A percentile compares a stretch with the other conserved stretches of the same genome.
These are phyloP conservation scores for Podiceps cristatus DNA, from an alignment of 2,113 vertebrate genomes.

Conservation along the genomic window DNA sequence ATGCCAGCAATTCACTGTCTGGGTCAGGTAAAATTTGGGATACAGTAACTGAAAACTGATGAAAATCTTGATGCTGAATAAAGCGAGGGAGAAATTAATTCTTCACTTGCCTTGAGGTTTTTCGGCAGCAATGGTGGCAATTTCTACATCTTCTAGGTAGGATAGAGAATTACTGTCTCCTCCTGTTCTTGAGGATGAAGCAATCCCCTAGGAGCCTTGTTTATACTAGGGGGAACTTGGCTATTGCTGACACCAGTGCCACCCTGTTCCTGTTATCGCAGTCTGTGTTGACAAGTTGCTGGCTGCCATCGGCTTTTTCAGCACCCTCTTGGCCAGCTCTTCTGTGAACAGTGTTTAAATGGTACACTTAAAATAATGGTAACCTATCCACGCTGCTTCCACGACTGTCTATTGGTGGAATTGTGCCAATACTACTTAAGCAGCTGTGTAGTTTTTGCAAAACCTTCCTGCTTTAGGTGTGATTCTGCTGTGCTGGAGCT, in stretches of 20 bases:
- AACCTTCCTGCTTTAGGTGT: neutral
- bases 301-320: conserved; percentile 25
- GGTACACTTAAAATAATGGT: neutral
- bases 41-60: neutral
- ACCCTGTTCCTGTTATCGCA: neutral
- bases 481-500: neutral
- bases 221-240: neutral
- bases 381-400: neutral
- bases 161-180: neutral
- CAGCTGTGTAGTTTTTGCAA: neutral
- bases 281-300: conserved; percentile 33
- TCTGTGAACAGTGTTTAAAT: neutral
- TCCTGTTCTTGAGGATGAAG: neutral
- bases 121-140: neutral
- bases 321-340: conserved; percentile 56
- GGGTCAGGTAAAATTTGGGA: neutral
- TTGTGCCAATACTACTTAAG: neutral
- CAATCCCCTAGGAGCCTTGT: neutral
- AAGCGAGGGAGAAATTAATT: neutral
- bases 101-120: neutral
- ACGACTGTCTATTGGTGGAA: neutral
- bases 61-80: neutral
- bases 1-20: neutral
- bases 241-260: neutral
- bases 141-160: neutral